Base-by-base conservation (phyloP, 2,113 vertebrate species). In the Cyprinus carpio region DNA sequence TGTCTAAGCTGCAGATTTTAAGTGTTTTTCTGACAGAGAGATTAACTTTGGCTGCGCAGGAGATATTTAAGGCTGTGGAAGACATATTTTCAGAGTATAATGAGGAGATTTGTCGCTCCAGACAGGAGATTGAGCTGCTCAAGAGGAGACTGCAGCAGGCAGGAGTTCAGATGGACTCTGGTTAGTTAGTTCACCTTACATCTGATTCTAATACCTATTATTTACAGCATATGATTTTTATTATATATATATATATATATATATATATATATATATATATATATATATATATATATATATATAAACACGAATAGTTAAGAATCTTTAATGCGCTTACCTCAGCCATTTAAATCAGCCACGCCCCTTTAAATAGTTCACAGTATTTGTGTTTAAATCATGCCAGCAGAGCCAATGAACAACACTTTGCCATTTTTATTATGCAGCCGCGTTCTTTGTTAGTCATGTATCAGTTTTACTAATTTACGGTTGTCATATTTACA, bases 31-130 rank as follows among this genome's bases (percentile, higher is more conserved):
- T 95, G 86, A 94, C 94, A 12, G 94, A 95, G 76, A 93, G 93
- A 2, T 92, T 95, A 54, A 94, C 94, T 91, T 90, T 93, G 25
- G 94, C 93, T 4, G 94, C 94, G 13, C 94, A 95, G 85, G 94
- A 95, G 77, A 95, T 95, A 49, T 94, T 94, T 80, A 95, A 95
- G 29, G 93, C 93, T 0, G 94, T 95, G 1, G 94, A 95, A 85
- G 93, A 94, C 43, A 93, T 93, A 0, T 93, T 95, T 60, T 81
- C 92, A 77, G 93, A 95, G 87, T 95, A 94, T 83, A 93, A 94
- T 85, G 93, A 95, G 81, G 94, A 95, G 87, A 95, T 95, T 1
- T 92, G 93, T 74, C 78, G 94, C 43, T 94, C 58, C 56, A 83
- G 94, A 88, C 89, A 93, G 75, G 94, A 94, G 89, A 94, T 94